Evolutionary conservation across 2,113 vertebrate species (phyloP), one percentile per base, ranked within the genome.

Genomic region (Amphiprion percula): DNA sequence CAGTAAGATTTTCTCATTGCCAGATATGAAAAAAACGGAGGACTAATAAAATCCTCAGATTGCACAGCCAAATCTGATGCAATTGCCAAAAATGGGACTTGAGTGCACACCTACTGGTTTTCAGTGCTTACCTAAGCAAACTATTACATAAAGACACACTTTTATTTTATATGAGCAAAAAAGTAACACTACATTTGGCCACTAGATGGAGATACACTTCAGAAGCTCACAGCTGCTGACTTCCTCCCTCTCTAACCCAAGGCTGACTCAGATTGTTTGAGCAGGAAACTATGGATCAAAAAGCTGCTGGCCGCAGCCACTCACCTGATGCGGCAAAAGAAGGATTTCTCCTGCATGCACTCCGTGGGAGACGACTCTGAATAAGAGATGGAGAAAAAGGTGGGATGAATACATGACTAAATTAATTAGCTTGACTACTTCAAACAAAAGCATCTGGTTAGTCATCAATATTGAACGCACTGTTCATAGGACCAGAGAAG

Each of bases 241-340:
- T 79, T 79, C 77, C 76, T 70, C 10, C 54, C 33, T 24, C 5
- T 12, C 28, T 7, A 19, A 4, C 4, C 10, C 54, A 24, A n/a
- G 8, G 52, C 41, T 86, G 79, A 88, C 80, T 85, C 52, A 76
- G 64, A 52, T 66, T 33, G 5, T 73, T 77, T 70, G 59, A 84
- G 46, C 79, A 83, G 75, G 64, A 89, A 83, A 80, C 77, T 52
- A 55, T 80, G 55, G 62, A 61, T 88, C 58, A 86, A 30, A 74
- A 33, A 74, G 54, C 26, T 12, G 4, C 16, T 0, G 3, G 26
- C 24, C 21, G 5, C 41, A 54, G 56, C 41, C 54, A 81, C 96
- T 96, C 88, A 99, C 98, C 98, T 97, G 90, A 99, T 96, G 10
- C 97, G 97, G 88, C 98, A 99, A 79, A 98, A 99, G 92, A 99